A percentile compares a stretch with the other conserved stretches of the same genome.
These are phyloP conservation scores for Martes martes DNA, from an alignment of 2,113 vertebrate species.

Conservation along the genomic window DNA sequence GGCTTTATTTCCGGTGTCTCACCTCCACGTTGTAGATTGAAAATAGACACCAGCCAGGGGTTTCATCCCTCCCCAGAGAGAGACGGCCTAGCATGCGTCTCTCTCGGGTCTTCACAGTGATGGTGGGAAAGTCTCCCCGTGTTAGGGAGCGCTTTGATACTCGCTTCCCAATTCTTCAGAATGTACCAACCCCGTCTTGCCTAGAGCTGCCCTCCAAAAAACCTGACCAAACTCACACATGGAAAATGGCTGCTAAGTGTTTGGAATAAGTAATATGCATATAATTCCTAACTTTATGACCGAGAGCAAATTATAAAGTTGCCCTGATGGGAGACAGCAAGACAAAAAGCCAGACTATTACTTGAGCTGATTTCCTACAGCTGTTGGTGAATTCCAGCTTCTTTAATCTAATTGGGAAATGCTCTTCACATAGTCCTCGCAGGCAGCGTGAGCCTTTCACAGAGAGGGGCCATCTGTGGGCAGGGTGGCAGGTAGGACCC, in stretches of 20 bases:
- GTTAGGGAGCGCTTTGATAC: not conserved
- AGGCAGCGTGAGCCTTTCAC: not conserved
- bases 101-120: not conserved
- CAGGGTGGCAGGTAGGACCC: not conserved
- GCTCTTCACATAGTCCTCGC: not conserved
- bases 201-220: not conserved
- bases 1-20: not conserved
- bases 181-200: not conserved
- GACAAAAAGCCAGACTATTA: slow-evolving; percentile 20
- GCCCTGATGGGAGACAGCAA: not conserved
- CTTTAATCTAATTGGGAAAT: not conserved
- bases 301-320: not conserved
- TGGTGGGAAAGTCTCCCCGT: accelerated
- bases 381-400: slow-evolving; percentile 43
- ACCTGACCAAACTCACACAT: not conserved
- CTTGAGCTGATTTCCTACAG: slow-evolving; percentile 22
- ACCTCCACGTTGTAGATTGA: not conserved
- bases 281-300: slow-evolving; percentile 19
- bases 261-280: not conserved
- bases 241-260: slow-evolving; percentile 37
- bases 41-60: not conserved
- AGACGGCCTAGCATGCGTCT: not conserved
- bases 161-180: not conserved
- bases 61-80: not conserved
- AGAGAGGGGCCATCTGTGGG: not conserved